These are phyloP conservation scores for Adela reaumurella DNA, from an alignment of 2,888 invertebrate species.

Conservation along the genomic window DNA sequence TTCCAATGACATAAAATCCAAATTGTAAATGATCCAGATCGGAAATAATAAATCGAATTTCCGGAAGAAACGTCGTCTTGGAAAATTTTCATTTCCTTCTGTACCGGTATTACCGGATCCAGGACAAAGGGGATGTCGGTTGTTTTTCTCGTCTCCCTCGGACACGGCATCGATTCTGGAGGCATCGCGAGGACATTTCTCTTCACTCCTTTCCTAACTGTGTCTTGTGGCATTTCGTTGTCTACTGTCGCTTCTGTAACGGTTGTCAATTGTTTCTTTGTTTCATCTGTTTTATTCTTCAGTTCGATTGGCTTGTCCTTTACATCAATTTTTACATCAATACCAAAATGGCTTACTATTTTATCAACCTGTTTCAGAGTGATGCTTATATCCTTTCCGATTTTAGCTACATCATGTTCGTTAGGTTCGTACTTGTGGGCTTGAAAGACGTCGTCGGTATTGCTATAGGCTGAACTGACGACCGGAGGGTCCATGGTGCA, in stretches of 20 bases:
- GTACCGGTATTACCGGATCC: conserved; percentile 35
- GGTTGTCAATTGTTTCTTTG: neutral
- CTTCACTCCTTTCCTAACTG: conserved; percentile 30
- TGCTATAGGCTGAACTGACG: conserved; percentile 45
- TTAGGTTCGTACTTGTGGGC: conserved; percentile 22
- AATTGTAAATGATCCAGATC: neutral
- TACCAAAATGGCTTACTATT: too few species aligned
- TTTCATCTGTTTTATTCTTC: too few species aligned
- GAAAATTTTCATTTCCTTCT: conserved; percentile 47
- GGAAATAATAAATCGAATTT: neutral
- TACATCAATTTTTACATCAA: too few species aligned
- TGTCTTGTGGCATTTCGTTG: neutral
- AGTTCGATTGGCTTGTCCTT: neutral
- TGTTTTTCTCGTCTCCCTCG: conserved; percentile 30
- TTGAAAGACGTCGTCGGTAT: conserved; percentile 27
- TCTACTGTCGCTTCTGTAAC: neutral
- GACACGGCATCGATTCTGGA: conserved; percentile 41
- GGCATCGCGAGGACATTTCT: conserved; percentile 37
- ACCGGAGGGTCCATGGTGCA: conserved; percentile 62
- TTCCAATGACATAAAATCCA: neutral
- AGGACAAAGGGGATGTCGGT: conserved; percentile 33
- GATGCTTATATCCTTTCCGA: neutral
- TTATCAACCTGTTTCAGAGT: too few species aligned
- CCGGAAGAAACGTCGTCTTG: neutral
- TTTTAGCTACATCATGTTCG: neutral